Evolutionary conservation across 2,797 vertebrate genomes (phyloP).

Genomic region (Rousettus madagascariensis): DNA sequence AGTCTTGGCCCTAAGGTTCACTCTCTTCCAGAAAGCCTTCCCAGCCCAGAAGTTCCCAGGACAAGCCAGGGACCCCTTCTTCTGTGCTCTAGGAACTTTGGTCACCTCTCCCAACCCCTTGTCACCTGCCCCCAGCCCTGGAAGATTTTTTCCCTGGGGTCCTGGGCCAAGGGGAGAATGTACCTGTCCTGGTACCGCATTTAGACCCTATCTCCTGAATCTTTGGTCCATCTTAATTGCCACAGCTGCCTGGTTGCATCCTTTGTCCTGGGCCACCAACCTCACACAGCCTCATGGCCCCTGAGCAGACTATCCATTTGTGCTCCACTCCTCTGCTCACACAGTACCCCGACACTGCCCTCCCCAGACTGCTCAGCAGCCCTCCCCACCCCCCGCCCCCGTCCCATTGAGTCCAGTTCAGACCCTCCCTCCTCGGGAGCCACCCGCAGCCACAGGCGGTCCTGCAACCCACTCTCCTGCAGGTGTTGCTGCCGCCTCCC

Average conservation of each 20-base stretch:
- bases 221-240: no score
- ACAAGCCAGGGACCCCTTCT: neutral
- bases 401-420: neutral
- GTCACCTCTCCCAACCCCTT: neutral
- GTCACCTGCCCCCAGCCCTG: neutral
- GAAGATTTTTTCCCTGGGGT: neutral
- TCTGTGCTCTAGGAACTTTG: neutral
- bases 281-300: neutral
- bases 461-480: neutral
- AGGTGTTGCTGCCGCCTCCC: neutral
- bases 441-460: neutral
- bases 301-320: neutral
- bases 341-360: accelerated
- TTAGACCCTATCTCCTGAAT: neutral
- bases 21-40: neutral
- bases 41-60: neutral
- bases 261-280: neutral
- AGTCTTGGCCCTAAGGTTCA: neutral
- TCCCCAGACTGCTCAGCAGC: neutral
- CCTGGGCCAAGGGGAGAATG: neutral
- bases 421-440: neutral
- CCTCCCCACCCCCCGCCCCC: neutral
- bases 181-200: neutral
- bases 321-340: neutral
- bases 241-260: neutral